Conservation (phyloP, 2,113 vertebrate genomes). For the Podilymbus podiceps region DNA sequence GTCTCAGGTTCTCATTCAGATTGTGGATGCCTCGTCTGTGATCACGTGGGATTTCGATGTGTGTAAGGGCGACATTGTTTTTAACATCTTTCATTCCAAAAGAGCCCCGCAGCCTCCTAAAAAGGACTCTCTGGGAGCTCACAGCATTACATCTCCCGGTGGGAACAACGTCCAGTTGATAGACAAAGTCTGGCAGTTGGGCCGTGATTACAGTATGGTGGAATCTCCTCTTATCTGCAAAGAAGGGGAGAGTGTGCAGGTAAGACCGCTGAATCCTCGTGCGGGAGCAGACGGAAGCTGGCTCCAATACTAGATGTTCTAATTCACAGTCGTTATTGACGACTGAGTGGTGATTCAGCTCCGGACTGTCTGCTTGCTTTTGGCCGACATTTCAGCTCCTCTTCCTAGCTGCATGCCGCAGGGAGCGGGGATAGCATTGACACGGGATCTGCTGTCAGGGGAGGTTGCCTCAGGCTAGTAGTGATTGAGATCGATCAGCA, state of each 20-base stretch:
- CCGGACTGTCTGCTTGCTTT: background rate
- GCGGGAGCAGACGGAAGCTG: slow-evolving; percentile 8
- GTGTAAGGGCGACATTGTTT: slow-evolving; percentile 92
- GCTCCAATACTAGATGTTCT: background rate
- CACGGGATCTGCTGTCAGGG: background rate
- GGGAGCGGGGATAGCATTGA: background rate
- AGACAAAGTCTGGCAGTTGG: slow-evolving; percentile 88
- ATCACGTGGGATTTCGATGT: slow-evolving; percentile 99
- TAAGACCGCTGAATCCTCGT: slow-evolving; percentile 49
- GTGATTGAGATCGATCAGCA: background rate
- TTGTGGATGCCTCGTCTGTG: slow-evolving; percentile 89
- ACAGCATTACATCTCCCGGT: slow-evolving; percentile 83
- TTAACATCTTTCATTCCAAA: slow-evolving; percentile 94
- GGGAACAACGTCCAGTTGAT: slow-evolving; percentile 87
- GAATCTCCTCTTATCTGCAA: slow-evolving; percentile 88
- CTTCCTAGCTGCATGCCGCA: background rate
- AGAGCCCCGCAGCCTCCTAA: slow-evolving; percentile 84
- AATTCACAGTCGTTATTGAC: background rate
- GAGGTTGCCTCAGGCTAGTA: background rate
- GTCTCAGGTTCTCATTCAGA: slow-evolving; percentile 87
- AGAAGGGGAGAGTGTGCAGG: slow-evolving; percentile 97
- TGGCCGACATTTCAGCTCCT: background rate
- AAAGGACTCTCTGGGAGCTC: slow-evolving; percentile 84
- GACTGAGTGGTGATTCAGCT: background rate
- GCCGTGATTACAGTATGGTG: slow-evolving; percentile 93